Evolutionary conservation across 2,888 invertebrate species (phyloP).

Genomic region (Chirona hameri): DNA sequence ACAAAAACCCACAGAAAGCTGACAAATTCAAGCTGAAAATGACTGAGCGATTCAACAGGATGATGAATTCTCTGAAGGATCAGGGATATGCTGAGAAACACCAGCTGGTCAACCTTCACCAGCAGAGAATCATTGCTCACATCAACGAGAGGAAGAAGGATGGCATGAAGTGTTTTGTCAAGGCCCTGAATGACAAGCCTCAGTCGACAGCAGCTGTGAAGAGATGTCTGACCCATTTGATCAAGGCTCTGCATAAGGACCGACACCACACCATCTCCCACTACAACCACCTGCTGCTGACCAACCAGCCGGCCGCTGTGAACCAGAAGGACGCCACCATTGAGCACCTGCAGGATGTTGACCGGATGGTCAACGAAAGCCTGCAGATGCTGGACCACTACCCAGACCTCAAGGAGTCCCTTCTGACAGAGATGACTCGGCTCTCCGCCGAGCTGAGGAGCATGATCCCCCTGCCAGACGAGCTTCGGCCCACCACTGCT

Average conservation of each 20-base stretch:
- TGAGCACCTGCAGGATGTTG: slow-evolving; percentile 81
- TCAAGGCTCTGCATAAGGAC: slow-evolving; percentile 93
- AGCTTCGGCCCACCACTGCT: slow-evolving; percentile 68
- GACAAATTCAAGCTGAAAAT: slow-evolving; percentile 94
- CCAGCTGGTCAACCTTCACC: slow-evolving; percentile 92
- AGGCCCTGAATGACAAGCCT: slow-evolving; percentile 80
- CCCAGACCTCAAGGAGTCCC: slow-evolving; percentile 76
- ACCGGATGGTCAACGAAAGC: slow-evolving; percentile 85
- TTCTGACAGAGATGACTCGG: slow-evolving; percentile 84
- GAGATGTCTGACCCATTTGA: slow-evolving; percentile 87
- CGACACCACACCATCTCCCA: slow-evolving; percentile 93
- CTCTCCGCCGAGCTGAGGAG: slow-evolving; percentile 82
- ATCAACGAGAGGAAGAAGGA: slow-evolving; percentile 95
- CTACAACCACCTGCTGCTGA: slow-evolving; percentile 56
- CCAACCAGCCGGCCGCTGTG: slow-evolving; percentile 57
- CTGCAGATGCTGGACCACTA: slow-evolving; percentile 86
- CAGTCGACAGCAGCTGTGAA: slow-evolving; percentile 88
- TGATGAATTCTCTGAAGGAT: slow-evolving; percentile 88
- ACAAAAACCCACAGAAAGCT: slow-evolving; percentile 83
- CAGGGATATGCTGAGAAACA: slow-evolving; percentile 95
- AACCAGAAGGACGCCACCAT: slow-evolving; percentile 80
- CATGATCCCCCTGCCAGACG: slow-evolving; percentile 86
- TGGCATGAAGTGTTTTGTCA: slow-evolving; percentile 89
- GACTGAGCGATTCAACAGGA: slow-evolving; percentile 85
- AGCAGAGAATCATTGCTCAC: slow-evolving; percentile 75